Base-by-base conservation (phyloP, 2,113 vertebrate species). In the Colistium nudipinnis region DNA sequence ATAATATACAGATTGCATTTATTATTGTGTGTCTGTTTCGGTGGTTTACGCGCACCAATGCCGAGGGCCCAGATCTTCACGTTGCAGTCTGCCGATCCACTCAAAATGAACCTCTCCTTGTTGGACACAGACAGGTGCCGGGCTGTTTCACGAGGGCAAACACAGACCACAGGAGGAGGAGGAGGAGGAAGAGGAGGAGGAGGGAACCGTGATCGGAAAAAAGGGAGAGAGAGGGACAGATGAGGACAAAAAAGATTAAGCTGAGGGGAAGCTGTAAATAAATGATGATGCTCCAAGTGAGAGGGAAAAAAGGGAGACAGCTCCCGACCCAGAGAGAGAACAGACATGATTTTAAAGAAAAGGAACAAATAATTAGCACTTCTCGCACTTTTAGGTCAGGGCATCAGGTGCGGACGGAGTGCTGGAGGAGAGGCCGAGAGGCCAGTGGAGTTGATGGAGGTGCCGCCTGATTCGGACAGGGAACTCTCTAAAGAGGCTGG, bases 51-150 rank as follows among this genome's bases (percentile, higher is more conserved):
- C 88, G 43, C 84, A 95, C 94, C 93, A 24, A 91, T 81, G 72
- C 68, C 90, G 66, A 95, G 83, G 53, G 91, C 89, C 94, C 94
- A 95, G 76, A 93, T 90, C 85, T 86, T 93, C 76, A 94, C 92
- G 35, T 72, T 87, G 83, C 93, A 91, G 88, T 95, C 94, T 3
- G 81, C 87, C 0, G 94, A 94, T 68, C 92, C 92, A 67, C 94
- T 95, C 64, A 93, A 69, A 54, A 95, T 88, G 52, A 95, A 93
- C 76, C 91, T 84, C 82, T 94, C 93, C 55, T 87, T 89, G 57
- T 90, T 81, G 48, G 84, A 76, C 79, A 93, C 44, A 63, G 85
- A 91, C 80, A 92, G 76, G 51, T 64, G 80, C 76, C 82, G 22
- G 59, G 92, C 92, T 94, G 87, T 38, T 1, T n/a, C n/a, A 24